Evolutionary conservation across 1,140 invertebrate genomes (phyloP).

Genomic region (Drosophila orosa): DNA sequence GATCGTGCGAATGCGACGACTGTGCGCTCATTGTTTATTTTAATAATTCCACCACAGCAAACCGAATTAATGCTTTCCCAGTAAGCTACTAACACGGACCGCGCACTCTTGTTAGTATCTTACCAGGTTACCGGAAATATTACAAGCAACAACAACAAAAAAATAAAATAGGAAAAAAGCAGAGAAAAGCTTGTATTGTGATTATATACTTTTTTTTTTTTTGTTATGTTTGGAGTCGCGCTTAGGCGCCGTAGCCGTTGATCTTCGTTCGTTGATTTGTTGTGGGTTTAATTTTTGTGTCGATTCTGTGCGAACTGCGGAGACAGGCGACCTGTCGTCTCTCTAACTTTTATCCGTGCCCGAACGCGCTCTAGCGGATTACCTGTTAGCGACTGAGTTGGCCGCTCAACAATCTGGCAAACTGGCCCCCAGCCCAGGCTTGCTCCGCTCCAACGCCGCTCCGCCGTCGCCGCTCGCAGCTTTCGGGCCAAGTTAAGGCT

Average conservation of each 20-base stretch:
- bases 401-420: conserved; percentile 15
- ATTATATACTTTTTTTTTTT: conserved; percentile 30
- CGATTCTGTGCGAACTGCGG: conserved; percentile 38
- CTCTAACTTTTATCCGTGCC: conserved; percentile 57
- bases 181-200: conserved; percentile 9
- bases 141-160: conserved; percentile 3
- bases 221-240: conserved; percentile 20
- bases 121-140: conserved; percentile 21
- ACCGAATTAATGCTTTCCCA: conserved; percentile 13
- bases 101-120: conserved; percentile 30
- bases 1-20: conserved; percentile 15
- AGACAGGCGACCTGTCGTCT: conserved; percentile 31
- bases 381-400: conserved; percentile 67
- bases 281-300: conserved; percentile 16
- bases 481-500: conserved; percentile 30
- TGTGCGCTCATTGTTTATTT: conserved; percentile 34
- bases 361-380: conserved; percentile 70
- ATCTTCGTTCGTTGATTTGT: conserved; percentile 19
- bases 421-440: conserved; percentile 14
- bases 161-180: neutral
- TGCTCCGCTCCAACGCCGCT: conserved; percentile 24
- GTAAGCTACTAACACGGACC: conserved; percentile 32
- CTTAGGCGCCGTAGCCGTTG: conserved; percentile 24
- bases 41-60: conserved; percentile 27
- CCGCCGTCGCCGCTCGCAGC: conserved; percentile 8